Conservation (phyloP, 2,113 vertebrate genomes). For the Salvelinus alpinus region DNA sequence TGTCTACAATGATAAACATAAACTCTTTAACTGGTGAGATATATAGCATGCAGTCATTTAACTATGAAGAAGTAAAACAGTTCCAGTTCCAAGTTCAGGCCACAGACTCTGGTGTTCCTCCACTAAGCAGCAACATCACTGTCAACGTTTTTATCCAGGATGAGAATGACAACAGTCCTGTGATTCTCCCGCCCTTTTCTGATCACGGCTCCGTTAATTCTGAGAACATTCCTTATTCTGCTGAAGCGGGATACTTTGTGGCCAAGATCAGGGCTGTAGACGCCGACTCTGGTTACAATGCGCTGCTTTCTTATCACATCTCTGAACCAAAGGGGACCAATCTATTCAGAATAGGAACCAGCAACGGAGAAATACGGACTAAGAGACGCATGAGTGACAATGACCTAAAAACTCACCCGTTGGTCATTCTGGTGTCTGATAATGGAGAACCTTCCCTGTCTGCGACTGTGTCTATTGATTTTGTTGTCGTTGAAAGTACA, state of each 20-base stretch:
- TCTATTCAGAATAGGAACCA: slow-evolving; percentile 37
- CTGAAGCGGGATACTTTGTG: slow-evolving; percentile 39
- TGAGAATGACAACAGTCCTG: slow-evolving; percentile 72
- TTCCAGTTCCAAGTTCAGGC: slow-evolving; percentile 74
- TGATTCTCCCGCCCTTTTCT: slow-evolving; percentile 37
- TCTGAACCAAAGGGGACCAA: slow-evolving; percentile 32
- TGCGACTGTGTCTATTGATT: slow-evolving; percentile 28
- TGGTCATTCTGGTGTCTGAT: slow-evolving; percentile 57
- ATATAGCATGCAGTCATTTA: slow-evolving; percentile 21
- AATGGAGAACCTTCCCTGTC: slow-evolving; percentile 30
- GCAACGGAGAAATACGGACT: slow-evolving; percentile 47
- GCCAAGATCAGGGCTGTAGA: slow-evolving; percentile 42
- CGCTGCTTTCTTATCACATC: slow-evolving; percentile 39
- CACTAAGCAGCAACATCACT: slow-evolving; percentile 66
- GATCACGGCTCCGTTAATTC: slow-evolving; percentile 65
- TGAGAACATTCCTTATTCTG: slow-evolving; percentile 59
- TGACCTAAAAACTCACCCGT: slow-evolving; percentile 41
- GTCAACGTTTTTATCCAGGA: slow-evolving; percentile 56
- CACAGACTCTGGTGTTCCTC: slow-evolving; percentile 73
- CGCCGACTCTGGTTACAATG: slow-evolving; percentile 57
- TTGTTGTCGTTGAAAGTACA: slow-evolving; percentile 20
- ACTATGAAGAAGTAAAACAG: slow-evolving; percentile 45
- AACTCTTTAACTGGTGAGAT: slow-evolving; percentile 34
- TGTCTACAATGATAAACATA: slow-evolving; percentile 50
- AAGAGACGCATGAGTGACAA: slow-evolving; percentile 45